A percentile compares a stretch with the other conserved stretches of the same genome.
These are phyloP conservation scores for Remorina albescens DNA, from an alignment of 2,797 vertebrate genomes.

Conservation along the genomic window DNA sequence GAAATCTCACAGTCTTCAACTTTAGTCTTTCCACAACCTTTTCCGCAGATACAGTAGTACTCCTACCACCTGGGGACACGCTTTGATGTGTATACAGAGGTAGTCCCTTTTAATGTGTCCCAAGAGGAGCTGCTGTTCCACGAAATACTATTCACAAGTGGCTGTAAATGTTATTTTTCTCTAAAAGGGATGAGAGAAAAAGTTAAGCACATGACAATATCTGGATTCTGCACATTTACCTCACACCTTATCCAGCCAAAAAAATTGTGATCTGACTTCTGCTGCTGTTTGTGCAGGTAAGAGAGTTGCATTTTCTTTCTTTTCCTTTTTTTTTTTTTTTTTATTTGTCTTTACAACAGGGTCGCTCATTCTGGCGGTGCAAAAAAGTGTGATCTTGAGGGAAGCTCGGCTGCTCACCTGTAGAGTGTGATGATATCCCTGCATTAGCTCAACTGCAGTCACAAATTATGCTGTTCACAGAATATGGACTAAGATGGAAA, in stretches of 20 bases:
- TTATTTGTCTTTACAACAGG: not conserved
- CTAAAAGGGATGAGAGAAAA: not conserved
- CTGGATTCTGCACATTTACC: not conserved
- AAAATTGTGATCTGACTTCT: not conserved
- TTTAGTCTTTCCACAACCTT: not conserved
- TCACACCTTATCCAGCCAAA: not conserved
- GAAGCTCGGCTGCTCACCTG: not conserved
- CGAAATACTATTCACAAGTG: not conserved
- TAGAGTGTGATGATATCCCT: not conserved
- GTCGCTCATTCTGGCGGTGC: not conserved
- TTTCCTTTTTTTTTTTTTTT: not conserved
- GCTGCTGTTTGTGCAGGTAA: no score
- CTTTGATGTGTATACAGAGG: not conserved
- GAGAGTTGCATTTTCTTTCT: no score
- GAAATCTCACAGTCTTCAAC: not conserved
- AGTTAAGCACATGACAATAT: not conserved
- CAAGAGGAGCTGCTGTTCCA: not conserved
- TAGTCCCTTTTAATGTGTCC: not conserved
- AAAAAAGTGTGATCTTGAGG: not conserved
- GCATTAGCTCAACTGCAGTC: not conserved
- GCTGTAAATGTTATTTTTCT: not conserved
- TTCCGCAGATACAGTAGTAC: not conserved
- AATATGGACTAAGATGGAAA: not conserved
- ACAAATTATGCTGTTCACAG: not conserved
- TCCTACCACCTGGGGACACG: not conserved